Percentiles rank a stretch among this genome's conserved stretches.
phyloP scores from a whole-genome alignment of 2,797 vertebrate species.

The Gouania willdenowi region DNA sequence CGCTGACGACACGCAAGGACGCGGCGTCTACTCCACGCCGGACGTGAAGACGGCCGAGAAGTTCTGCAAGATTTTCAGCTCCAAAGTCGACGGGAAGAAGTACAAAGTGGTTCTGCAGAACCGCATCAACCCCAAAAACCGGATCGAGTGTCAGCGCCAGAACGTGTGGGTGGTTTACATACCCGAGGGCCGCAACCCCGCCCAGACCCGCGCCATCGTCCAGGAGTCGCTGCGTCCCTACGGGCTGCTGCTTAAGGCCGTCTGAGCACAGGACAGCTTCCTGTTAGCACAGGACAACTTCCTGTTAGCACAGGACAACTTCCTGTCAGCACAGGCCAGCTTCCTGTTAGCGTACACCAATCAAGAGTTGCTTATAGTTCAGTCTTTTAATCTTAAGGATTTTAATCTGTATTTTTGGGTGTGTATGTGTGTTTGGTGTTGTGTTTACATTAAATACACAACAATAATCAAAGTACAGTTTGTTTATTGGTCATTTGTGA shows the following conservation, averaged over 20 bases:
- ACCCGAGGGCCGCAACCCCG: conserved; percentile 9
- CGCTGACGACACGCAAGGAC: background rate
- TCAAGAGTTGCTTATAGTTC: too few species aligned
- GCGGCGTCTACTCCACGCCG: conserved; percentile 54
- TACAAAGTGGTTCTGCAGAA: conserved; percentile 71
- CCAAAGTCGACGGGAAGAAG: conserved; percentile 40
- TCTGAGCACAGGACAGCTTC: background rate
- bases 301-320: too few species aligned
- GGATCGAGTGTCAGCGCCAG: conserved; percentile 26
- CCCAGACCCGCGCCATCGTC: conserved; percentile 32
- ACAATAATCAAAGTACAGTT: too few species aligned
- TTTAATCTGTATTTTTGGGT: too few species aligned
- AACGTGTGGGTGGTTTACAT: conserved; percentile 56
- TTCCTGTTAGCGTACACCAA: too few species aligned
- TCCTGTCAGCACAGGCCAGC: too few species aligned
- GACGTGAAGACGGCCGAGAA: conserved; percentile 32
- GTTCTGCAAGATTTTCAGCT: conserved; percentile 54
- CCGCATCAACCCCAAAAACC: conserved; percentile 50
- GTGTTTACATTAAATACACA: too few species aligned
- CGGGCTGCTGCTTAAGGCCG: conserved; percentile 57
- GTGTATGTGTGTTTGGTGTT: too few species aligned
- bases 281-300: too few species aligned
- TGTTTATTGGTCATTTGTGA: too few species aligned
- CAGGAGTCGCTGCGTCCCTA: conserved; percentile 59
- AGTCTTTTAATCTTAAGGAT: too few species aligned